These are phyloP conservation scores for Diachasmimorpha longicaudata DNA, from an alignment of 1,140 invertebrate species.

Conservation along the genomic window DNA sequence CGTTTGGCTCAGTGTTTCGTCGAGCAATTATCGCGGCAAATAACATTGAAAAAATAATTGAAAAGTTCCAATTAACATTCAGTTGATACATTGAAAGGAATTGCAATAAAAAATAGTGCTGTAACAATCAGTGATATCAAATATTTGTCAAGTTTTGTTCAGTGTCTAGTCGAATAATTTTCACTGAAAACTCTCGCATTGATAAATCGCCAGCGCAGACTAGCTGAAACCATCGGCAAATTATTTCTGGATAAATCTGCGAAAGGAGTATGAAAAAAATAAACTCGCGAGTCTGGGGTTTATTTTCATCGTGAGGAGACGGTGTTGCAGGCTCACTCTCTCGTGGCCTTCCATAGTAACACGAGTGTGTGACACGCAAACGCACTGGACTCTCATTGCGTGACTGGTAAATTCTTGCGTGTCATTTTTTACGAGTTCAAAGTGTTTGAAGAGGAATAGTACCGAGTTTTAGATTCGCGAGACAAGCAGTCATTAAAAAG, in stretches of 20 bases:
- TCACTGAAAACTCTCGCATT: too few relatives aligned
- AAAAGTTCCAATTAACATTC: too few relatives aligned
- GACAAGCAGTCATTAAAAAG: background rate
- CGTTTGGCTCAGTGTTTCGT: too few relatives aligned
- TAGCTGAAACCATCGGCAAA: background rate
- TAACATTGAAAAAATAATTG: too few relatives aligned
- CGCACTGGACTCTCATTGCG: background rate
- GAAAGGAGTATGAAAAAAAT: background rate
- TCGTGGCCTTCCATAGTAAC: background rate
- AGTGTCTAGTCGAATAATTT: too few relatives aligned
- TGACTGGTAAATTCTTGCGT: background rate
- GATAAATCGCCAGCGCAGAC: too few relatives aligned
- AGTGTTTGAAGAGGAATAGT: too few relatives aligned
- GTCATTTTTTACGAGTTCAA: background rate
- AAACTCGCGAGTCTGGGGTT: background rate
- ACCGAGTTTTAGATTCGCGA: background rate
- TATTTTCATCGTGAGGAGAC: background rate
- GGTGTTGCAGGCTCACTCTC: background rate
- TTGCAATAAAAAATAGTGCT: too few relatives aligned
- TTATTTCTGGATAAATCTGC: background rate
- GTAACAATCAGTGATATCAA: too few relatives aligned
- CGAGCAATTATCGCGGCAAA: too few relatives aligned
- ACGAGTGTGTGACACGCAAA: conserved; percentile 4
- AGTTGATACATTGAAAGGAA: too few relatives aligned
- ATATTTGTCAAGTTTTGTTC: too few relatives aligned